phyloP scores from a whole-genome alignment of 2,888 invertebrate species.

The Dryococelus australis region DNA sequence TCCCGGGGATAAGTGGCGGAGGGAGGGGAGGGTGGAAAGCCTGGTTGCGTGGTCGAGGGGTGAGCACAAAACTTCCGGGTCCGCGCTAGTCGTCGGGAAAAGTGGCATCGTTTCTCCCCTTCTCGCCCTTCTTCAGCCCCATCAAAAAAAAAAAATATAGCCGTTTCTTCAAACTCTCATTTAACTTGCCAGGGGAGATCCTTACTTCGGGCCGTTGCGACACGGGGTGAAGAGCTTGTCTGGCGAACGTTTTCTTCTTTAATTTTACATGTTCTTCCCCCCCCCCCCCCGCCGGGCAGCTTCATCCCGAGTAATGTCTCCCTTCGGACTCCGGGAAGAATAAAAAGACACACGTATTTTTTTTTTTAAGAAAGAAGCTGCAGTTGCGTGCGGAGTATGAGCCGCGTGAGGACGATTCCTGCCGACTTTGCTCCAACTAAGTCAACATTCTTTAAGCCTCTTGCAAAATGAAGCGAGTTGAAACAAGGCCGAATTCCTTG shows the following conservation, averaged over 20 bases:
- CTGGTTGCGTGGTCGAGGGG: neutral
- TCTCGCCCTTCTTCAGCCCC: neutral
- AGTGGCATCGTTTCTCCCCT: neutral
- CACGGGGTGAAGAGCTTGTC: neutral
- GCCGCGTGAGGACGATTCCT: too few relatives aligned
- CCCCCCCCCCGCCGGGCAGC: too few relatives aligned
- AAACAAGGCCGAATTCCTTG: too few relatives aligned
- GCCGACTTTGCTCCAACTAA: too few relatives aligned
- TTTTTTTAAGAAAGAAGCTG: too few relatives aligned
- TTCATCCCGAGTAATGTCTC: too few relatives aligned
- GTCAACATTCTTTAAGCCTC: too few relatives aligned
- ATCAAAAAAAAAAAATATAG: neutral
- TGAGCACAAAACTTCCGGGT: neutral
- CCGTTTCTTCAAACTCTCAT: slow-evolving; percentile 2
- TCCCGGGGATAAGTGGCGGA: neutral
- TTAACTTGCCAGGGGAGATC: neutral
- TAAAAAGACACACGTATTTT: too few relatives aligned
- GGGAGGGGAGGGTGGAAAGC: neutral
- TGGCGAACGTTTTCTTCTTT: neutral
- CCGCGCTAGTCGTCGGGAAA: neutral
- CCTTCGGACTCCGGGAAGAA: too few relatives aligned
- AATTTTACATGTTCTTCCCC: neutral
- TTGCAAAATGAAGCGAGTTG: too few relatives aligned
- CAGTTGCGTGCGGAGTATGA: too few relatives aligned
- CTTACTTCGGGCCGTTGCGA: neutral